Percentiles rank a stretch among this genome's conserved stretches.
These are phyloP conservation scores for Orientallactaga sibirica DNA, from an alignment of 2,797 vertebrate genomes.

Conservation along the genomic window DNA sequence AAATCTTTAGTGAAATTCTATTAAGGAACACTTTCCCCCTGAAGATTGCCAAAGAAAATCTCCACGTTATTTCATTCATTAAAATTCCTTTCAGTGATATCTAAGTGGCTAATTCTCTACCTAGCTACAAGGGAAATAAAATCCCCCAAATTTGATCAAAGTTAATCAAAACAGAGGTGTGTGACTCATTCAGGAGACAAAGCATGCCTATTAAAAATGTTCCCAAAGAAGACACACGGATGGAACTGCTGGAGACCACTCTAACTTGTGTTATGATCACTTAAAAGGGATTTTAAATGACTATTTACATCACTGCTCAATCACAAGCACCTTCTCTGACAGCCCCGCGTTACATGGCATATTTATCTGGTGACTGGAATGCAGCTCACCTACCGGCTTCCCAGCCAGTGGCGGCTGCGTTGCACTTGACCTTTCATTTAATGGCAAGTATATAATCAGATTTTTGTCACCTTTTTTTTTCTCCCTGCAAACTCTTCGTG, in stretches of 20 bases:
- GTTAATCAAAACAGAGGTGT: constrained; percentile 78
- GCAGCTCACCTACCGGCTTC: constrained; percentile 38
- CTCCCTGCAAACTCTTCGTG: constrained; percentile 50
- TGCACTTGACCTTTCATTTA: constrained; percentile 72
- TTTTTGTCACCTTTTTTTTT: constrained; percentile 47
- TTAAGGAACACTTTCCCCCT: constrained; percentile 49
- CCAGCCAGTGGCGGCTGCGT: not conserved
- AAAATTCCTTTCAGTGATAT: constrained; percentile 67
- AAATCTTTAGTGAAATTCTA: constrained; percentile 46
- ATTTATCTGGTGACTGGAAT: constrained; percentile 49
- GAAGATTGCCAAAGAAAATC: constrained; percentile 59
- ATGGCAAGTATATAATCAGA: constrained; percentile 57
- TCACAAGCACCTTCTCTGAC: constrained; percentile 66
- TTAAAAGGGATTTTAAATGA: constrained; percentile 79
- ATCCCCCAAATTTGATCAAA: constrained; percentile 76
- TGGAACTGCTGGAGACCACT: constrained; percentile 76
- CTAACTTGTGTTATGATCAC: constrained; percentile 68
- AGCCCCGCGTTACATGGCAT: constrained; percentile 57
- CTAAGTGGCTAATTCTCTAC: constrained; percentile 66
- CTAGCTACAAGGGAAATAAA: constrained; percentile 72
- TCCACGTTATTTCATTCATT: constrained; percentile 75
- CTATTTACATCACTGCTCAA: constrained; percentile 76
- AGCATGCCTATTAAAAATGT: constrained; percentile 76
- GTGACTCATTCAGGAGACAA: constrained; percentile 74
- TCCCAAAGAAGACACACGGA: constrained; percentile 43